phyloP scores from a whole-genome alignment of 2,888 invertebrate genomes.

The Sepiola atlantica region DNA sequence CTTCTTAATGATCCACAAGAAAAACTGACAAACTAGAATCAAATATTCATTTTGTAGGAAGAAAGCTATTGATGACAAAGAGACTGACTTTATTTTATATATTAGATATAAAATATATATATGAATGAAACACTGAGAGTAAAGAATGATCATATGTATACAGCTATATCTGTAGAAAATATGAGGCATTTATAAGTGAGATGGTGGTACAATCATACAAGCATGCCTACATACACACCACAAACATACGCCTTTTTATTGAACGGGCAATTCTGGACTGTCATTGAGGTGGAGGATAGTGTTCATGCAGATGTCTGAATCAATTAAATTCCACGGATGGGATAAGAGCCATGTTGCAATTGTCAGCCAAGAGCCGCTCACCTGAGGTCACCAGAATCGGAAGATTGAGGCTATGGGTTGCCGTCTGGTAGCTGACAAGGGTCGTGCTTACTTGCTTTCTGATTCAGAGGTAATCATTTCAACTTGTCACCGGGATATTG shows the following conservation, averaged over 20 bases:
- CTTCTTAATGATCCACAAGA: no score
- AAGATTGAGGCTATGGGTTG: background rate
- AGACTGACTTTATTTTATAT: no score
- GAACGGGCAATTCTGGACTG: background rate
- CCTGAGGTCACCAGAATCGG: background rate
- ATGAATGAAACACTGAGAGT: no score
- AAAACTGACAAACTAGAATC: no score
- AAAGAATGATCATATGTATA: background rate
- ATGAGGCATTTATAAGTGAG: background rate
- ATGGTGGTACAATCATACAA: background rate
- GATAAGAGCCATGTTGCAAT: slow-evolving; percentile 1
- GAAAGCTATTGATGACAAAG: no score
- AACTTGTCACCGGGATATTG: background rate
- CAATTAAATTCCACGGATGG: slow-evolving; percentile 8
- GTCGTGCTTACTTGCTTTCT: background rate
- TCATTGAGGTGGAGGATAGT: background rate
- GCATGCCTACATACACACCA: background rate
- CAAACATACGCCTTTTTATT: background rate
- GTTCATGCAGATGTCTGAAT: background rate
- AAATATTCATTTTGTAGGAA: no score
- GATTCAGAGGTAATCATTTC: slow-evolving; percentile 15
- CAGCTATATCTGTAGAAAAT: background rate
- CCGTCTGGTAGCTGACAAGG: background rate
- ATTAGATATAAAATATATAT: no score
- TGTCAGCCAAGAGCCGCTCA: slow-evolving; percentile 4